Conservation (phyloP, 2,888 invertebrate genomes). For the Acheta domesticus region DNA sequence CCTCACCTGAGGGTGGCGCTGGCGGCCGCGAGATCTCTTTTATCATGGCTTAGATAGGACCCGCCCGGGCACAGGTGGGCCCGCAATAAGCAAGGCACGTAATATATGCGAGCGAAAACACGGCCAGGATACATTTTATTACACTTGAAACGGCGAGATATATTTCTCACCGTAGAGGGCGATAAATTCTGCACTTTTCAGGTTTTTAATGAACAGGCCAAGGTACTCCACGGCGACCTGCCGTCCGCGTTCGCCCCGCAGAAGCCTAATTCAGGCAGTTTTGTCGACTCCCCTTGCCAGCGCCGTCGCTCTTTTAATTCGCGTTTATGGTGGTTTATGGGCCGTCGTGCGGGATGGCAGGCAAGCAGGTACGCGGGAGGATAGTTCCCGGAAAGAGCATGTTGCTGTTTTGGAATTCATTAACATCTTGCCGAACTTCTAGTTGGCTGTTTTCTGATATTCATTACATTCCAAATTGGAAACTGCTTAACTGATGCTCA, state of each 20-base stretch:
- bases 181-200: background rate
- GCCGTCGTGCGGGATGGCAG: too few relatives aligned
- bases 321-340: too few relatives aligned
- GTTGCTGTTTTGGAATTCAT: too few relatives aligned
- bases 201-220: background rate
- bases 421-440: too few relatives aligned
- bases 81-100: background rate
- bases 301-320: background rate
- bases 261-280: background rate
- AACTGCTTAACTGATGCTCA: too few relatives aligned
- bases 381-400: too few relatives aligned
- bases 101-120: conserved; percentile 7
- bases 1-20: too few relatives aligned
- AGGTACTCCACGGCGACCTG: background rate
- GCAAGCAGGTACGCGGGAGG: too few relatives aligned
- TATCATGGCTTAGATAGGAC: too few relatives aligned
- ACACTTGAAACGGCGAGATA: background rate
- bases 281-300: background rate
- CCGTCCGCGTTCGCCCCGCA: background rate
- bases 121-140: background rate
- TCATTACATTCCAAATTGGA: too few relatives aligned
- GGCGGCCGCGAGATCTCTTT: too few relatives aligned
- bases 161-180: background rate
- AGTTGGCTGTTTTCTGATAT: too few relatives aligned
- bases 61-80: background rate